Percentiles rank a stretch among this genome's conserved stretches.
Evolutionary conservation across 2,797 vertebrate species (phyloP).

Genomic region (Todus mexicanus): DNA sequence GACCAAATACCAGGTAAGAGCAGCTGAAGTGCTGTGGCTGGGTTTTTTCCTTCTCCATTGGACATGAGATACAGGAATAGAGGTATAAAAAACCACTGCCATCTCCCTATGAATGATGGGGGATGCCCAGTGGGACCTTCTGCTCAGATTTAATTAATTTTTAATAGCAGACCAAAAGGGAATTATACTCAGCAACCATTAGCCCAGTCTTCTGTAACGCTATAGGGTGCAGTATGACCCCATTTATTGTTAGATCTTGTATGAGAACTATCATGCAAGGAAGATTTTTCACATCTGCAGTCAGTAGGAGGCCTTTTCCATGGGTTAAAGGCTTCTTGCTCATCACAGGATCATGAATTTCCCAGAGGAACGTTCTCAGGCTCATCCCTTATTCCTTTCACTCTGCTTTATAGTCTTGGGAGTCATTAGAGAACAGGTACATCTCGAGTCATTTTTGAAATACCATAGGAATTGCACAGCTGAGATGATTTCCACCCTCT

Average conservation of each 20-base stretch:
- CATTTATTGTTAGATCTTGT: not conserved
- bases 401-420: not conserved
- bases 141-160: not conserved
- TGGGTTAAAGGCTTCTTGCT: not conserved
- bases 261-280: not conserved
- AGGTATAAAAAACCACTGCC: not conserved
- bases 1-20: not conserved
- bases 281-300: not conserved
- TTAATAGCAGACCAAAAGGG: not conserved
- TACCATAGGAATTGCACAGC: conserved; percentile 11
- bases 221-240: not conserved
- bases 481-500: not conserved
- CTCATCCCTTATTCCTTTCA: not conserved
- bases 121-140: not conserved
- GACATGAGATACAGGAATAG: not conserved
- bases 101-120: not conserved
- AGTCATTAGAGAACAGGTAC: conserved; percentile 24
- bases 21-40: not conserved
- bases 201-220: not conserved
- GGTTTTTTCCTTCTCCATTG: not conserved
- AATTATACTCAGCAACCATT: not conserved
- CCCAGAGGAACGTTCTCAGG: not conserved
- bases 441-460: conserved; percentile 12
- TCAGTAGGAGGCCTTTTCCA: not conserved
- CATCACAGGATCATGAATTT: not conserved